Percentiles rank a stretch among this genome's conserved stretches.
Conservation (phyloP, 2,888 invertebrate species). For the Acleris cristana region DNA sequence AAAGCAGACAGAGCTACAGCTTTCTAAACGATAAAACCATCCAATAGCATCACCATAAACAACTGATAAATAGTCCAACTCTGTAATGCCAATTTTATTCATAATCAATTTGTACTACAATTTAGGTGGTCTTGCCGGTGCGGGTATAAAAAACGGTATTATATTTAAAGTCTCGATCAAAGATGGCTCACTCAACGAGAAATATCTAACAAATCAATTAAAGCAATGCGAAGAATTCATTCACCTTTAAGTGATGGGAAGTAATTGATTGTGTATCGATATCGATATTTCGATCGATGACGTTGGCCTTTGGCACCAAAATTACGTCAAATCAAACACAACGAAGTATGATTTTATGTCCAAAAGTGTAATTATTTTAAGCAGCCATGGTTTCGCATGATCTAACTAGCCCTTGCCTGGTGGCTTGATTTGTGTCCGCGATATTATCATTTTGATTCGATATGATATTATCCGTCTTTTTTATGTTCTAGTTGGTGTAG, state of each 20-base stretch:
- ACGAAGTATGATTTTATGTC: no score
- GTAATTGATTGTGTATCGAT: constrained; percentile 37
- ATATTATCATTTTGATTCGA: no score
- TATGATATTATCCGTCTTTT: no score
- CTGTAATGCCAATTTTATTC: constrained; percentile 34
- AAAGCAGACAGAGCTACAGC: no score
- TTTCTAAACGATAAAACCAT: not conserved
- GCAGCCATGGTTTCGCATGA: no score
- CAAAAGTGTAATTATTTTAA: no score
- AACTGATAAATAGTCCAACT: constrained; percentile 16
- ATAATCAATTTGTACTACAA: constrained; percentile 34
- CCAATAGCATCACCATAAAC: constrained; percentile 15
- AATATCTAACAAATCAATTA: constrained; percentile 81
- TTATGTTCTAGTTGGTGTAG: no score
- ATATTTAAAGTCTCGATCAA: constrained; percentile 71
- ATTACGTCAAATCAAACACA: no score
- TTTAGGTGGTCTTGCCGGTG: constrained; percentile 37
- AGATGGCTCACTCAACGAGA: constrained; percentile 76
- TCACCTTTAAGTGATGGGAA: constrained; percentile 67
- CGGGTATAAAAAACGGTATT: constrained; percentile 50
- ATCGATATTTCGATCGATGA: constrained; percentile 39
- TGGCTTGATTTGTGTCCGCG: no score
- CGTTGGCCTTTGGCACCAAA: not conserved
- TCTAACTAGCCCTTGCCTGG: no score
- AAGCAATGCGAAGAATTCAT: constrained; percentile 79